phyloP scores from a whole-genome alignment of 2,888 invertebrate species.

The Saturnia japonica region DNA sequence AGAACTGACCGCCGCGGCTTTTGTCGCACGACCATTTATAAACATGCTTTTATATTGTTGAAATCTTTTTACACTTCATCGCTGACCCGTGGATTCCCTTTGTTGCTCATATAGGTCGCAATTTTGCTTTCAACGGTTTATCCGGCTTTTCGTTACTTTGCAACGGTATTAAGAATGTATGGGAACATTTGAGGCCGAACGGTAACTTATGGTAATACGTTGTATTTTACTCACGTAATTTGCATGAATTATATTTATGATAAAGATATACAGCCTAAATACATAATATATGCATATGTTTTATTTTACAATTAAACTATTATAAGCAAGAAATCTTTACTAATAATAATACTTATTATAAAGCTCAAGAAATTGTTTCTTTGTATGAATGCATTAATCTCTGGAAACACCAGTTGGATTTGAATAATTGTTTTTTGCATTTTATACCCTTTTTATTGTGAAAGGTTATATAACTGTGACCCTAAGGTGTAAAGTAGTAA shows the following conservation, averaged over 20 bases:
- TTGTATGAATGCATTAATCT: too few relatives aligned
- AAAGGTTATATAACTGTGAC: too few relatives aligned
- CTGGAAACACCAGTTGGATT: too few relatives aligned
- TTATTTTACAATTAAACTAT: too few relatives aligned
- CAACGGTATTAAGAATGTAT: conserved; percentile 1
- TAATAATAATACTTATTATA: too few relatives aligned
- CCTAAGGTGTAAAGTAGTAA: too few relatives aligned
- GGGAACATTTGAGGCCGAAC: neutral
- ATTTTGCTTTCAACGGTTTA: conserved; percentile 12
- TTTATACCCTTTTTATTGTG: too few relatives aligned
- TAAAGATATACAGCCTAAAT: neutral
- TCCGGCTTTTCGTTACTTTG: conserved; percentile 9
- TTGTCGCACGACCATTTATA: conserved; percentile 41
- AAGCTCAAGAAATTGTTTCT: too few relatives aligned
- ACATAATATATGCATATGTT: too few relatives aligned
- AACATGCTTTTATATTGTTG: conserved; percentile 35
- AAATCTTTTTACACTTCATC: conserved; percentile 34
- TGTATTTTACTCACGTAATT: neutral
- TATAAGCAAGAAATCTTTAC: too few relatives aligned
- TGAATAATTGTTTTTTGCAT: too few relatives aligned
- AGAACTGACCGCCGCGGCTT: conserved; percentile 34
- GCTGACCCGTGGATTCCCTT: conserved; percentile 20
- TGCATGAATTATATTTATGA: neutral
- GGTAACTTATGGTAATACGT: neutral
- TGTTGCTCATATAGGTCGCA: conserved; percentile 16